Evolutionary conservation across 2,113 vertebrate species (phyloP), one percentile per base, ranked within the genome.

Genomic region (Otis tarda): DNA sequence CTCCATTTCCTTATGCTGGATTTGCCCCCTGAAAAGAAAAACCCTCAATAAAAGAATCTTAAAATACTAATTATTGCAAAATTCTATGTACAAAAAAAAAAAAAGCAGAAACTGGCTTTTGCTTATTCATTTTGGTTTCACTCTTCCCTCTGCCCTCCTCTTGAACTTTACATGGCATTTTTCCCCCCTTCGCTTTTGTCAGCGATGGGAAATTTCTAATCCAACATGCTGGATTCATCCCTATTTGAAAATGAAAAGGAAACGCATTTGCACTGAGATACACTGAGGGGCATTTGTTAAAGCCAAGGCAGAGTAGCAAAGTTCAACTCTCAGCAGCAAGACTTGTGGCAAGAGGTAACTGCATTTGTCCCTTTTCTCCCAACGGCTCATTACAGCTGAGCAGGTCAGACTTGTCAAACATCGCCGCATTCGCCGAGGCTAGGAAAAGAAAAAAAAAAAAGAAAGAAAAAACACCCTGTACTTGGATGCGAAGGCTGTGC

Each of bases 221-320:
- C 87, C 74, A 94, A 96, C 96, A 96, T 96, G 87, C 93, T 94
- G 83, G 89, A 96, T 96, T 91, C 77, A 0, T 96, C 95, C 96
- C 92, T 84, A 96, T 97, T 97, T 97, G 96, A 97, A 96, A 97
- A 97, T 96, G 96, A 97, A 97, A 97, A 97, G 96, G 94, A 96
- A 97, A 87, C 95, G 70, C 95, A 97, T 96, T 97, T 96, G 95
- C 93, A 94, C 91, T 67, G 80, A 92, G 90, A 94, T 96, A 84
- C 96, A 89, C 83, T 94, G 89, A 96, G 50, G 61, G 94, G 70
- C 94, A 94, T 96, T 96, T 97, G 95, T 97, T 96, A 96, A 82
- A 95, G 96, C 55, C 83, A 91, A 83, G 87, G 93, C 92, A 95
- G 94, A 96, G 94, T 96, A 94, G 70, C 95, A 96, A 97, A 97